Conservation (phyloP, 2,888 invertebrate species). For the Crossocerus cetratus region DNA sequence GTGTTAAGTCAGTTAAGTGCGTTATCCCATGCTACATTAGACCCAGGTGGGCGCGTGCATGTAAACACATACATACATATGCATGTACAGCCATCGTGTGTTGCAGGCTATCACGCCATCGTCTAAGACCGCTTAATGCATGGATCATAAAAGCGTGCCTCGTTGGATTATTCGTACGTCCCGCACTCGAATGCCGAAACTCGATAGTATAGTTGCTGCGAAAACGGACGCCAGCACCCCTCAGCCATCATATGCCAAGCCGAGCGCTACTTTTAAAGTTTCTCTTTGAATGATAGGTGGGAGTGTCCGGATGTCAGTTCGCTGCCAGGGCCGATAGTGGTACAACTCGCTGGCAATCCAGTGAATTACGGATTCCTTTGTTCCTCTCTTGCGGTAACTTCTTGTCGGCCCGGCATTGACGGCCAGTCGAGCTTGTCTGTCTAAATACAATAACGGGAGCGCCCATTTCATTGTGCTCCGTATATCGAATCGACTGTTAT, state of each 20-base stretch:
- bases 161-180: conserved; percentile 16
- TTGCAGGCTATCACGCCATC: not conserved
- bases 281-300: conserved; percentile 52
- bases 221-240: conserved; percentile 44
- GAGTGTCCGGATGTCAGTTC: conserved; percentile 45
- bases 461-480: no score
- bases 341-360: conserved; percentile 22
- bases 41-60: no score
- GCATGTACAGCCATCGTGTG: no score
- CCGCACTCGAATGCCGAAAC: conserved; percentile 30
- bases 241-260: not conserved
- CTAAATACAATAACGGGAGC: no score
- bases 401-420: conserved; percentile 11
- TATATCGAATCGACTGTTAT: no score
- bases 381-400: conserved; percentile 35
- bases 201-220: conserved; percentile 51
- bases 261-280: conserved; percentile 27
- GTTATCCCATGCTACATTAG: no score
- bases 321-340: conserved; percentile 22
- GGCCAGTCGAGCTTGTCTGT: no score
- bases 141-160: conserved; percentile 28
- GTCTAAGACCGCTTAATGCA: conserved; percentile 13
- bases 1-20: no score
- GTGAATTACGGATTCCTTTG: conserved; percentile 55
- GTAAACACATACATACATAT: no score